phyloP scores from a whole-genome alignment of 1,140 invertebrate species.

The Papilio aristodemus region DNA sequence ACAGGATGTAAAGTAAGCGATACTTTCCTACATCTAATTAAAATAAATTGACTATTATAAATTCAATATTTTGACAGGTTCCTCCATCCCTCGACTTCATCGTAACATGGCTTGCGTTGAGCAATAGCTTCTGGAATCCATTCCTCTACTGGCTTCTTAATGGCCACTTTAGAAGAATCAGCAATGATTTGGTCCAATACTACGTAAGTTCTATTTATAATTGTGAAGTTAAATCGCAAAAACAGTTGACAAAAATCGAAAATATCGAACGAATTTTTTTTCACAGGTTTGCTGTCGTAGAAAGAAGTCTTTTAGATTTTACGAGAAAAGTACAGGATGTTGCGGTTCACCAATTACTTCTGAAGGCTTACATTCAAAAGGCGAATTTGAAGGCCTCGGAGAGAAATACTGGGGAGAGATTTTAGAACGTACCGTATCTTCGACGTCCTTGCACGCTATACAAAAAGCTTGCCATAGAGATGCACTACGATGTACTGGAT shows the following conservation, averaged over 20 bases:
- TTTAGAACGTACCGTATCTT: constrained; percentile 85
- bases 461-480: constrained; percentile 81
- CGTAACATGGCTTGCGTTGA: constrained; percentile 91
- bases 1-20: constrained; percentile 84
- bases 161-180: constrained; percentile 90
- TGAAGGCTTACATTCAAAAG: constrained; percentile 77
- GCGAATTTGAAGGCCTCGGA: constrained; percentile 85
- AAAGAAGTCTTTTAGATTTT: constrained; percentile 64
- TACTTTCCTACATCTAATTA: constrained; percentile 34
- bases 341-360: constrained; percentile 74
- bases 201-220: constrained; percentile 81
- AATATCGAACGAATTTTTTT: constrained; percentile 33
- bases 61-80: constrained; percentile 77
- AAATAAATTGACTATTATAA: constrained; percentile 16
- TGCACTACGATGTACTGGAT: constrained; percentile 68
- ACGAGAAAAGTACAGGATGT: constrained; percentile 75
- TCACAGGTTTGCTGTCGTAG: constrained; percentile 74
- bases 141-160: constrained; percentile 93
- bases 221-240: background rate
- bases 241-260: background rate
- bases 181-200: constrained; percentile 86
- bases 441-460: constrained; percentile 84
- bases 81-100: constrained; percentile 90
- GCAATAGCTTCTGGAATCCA: constrained; percentile 93
- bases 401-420: constrained; percentile 90